These are phyloP conservation scores for Chaitophorus viminalis DNA, from an alignment of 2,888 invertebrate genomes.

Conservation along the genomic window DNA sequence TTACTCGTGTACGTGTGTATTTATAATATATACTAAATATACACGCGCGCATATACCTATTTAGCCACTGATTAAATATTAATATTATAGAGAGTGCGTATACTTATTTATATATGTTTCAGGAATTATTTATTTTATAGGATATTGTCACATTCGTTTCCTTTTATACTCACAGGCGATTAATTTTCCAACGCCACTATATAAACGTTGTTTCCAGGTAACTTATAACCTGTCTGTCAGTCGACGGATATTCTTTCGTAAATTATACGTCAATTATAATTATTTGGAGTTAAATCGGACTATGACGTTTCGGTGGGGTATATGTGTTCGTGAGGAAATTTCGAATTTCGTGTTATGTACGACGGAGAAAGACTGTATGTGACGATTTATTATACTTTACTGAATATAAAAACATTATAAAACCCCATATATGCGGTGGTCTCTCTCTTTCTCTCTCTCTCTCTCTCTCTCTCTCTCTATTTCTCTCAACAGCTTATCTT, in stretches of 20 bases:
- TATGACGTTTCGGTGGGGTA: too few relatives aligned
- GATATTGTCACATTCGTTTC: not conserved
- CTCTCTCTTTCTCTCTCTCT: too few relatives aligned
- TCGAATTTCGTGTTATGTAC: not conserved
- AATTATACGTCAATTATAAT: constrained; percentile 11
- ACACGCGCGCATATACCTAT: not conserved
- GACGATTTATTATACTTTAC: too few relatives aligned
- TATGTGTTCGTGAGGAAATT: not conserved
- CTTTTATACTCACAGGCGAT: not conserved
- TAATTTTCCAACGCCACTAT: not conserved
- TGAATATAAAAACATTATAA: too few relatives aligned
- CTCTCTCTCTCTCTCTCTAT: too few relatives aligned
- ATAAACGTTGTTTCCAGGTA: not conserved
- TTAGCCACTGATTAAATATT: constrained; percentile 26
- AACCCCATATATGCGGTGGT: too few relatives aligned
- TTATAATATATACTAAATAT: too few relatives aligned
- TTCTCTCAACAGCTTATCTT: too few relatives aligned
- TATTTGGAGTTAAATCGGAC: not conserved
- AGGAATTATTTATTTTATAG: not conserved
- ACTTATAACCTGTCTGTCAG: not conserved
- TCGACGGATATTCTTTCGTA: not conserved
- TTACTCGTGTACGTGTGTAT: not conserved
- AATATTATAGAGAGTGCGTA: not conserved
- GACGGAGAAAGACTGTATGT: too few relatives aligned
- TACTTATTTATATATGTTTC: not conserved